phyloP scores from a whole-genome alignment of 2,797 vertebrate genomes.

The Hafferia zeledoni region DNA sequence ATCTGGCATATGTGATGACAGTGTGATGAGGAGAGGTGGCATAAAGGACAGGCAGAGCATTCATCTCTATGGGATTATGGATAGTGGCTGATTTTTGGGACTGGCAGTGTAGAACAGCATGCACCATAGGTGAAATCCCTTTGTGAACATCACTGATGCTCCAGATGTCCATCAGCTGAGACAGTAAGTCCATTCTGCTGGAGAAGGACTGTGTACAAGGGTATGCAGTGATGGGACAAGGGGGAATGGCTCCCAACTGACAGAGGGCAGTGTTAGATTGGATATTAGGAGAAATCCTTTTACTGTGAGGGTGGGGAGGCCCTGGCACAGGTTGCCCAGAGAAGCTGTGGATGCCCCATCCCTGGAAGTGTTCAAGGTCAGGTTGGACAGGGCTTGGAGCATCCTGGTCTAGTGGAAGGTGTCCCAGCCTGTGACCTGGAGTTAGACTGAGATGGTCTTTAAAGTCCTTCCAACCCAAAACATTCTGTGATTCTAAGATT shows the following conservation, averaged over 20 bases:
- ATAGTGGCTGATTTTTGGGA: neutral
- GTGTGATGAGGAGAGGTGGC: neutral
- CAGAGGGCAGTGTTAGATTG: neutral
- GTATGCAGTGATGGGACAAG: neutral
- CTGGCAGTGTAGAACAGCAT: neutral
- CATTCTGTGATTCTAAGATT: neutral
- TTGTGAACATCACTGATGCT: neutral
- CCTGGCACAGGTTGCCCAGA: neutral
- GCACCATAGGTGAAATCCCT: accelerated
- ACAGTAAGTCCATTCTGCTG: neutral
- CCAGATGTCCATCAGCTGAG: neutral
- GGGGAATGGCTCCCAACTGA: neutral
- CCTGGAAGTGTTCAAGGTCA: neutral
- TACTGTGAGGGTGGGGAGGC: neutral
- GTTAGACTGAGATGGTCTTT: neutral
- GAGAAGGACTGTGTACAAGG: neutral
- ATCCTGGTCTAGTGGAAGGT: neutral
- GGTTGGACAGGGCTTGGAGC: neutral
- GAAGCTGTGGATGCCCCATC: neutral
- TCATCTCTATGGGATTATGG: neutral
- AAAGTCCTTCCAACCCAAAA: neutral
- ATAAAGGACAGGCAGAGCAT: neutral
- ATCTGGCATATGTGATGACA: accelerated
- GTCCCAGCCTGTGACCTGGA: neutral
- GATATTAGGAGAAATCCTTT: neutral